phyloP scores from a whole-genome alignment of 2,797 vertebrate species.

The Esox lucius region DNA sequence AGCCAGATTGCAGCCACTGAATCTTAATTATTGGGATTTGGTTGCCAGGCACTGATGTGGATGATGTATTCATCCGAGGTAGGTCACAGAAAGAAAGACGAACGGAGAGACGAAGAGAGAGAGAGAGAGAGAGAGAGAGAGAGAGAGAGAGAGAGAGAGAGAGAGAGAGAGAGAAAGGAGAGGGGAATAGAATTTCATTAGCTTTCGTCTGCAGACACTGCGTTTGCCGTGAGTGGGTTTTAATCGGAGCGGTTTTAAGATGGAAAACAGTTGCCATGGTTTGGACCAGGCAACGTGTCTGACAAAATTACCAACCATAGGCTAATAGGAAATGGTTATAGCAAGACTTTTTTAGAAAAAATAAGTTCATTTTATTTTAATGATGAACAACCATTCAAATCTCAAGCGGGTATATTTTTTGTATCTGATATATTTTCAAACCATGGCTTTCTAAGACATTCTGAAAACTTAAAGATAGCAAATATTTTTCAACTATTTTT shows the following conservation, averaged over 20 bases:
- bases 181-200: not conserved
- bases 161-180: not conserved
- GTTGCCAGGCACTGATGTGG: slow-evolving; percentile 38
- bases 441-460: not conserved
- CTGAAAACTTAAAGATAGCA: not conserved
- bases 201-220: slow-evolving; percentile 2
- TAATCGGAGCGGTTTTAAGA: not conserved
- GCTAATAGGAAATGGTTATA: not conserved
- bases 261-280: not conserved
- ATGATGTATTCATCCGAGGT: slow-evolving; percentile 27
- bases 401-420: not conserved
- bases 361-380: not conserved
- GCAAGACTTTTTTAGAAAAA: too few relatives aligned
- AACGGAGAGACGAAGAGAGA: not conserved
- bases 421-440: not conserved
- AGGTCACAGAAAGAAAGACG: slow-evolving; percentile 10
- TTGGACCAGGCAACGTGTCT: not conserved
- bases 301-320: not conserved
- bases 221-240: not conserved
- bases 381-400: not conserved
- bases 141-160: not conserved
- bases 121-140: not conserved
- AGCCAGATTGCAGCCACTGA: slow-evolving; percentile 39
- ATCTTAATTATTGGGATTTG: slow-evolving; percentile 53
- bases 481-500: too few relatives aligned